phyloP scores from a whole-genome alignment of 1,140 invertebrate species.

The Rhagoletis pomonella region DNA sequence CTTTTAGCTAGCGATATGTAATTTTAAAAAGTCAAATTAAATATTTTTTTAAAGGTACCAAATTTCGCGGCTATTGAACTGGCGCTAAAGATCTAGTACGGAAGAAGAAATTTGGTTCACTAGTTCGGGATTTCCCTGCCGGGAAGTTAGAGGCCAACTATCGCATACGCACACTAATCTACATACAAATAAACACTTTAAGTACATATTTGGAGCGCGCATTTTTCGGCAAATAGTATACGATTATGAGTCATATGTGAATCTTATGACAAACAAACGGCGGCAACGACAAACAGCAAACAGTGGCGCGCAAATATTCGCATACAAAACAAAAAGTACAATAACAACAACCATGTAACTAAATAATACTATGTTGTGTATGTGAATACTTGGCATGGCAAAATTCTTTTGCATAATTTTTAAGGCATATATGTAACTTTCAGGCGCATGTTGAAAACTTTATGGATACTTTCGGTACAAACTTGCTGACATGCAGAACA shows the following conservation, averaged over 20 bases:
- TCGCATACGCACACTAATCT: background rate
- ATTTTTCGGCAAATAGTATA: no score
- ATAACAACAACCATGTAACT: background rate
- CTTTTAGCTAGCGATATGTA: no score
- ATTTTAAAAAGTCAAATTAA: no score
- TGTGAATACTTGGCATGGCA: background rate
- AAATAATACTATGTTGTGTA: background rate
- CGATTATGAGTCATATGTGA: no score
- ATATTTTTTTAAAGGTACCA: no score
- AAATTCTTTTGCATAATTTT: slow-evolving; percentile 44
- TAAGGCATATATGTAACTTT: slow-evolving; percentile 17
- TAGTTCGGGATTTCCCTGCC: no score
- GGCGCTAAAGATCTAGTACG: no score
- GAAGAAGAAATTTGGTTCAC: no score
- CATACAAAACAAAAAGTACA: no score
- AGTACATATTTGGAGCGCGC: no score
- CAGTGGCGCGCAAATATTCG: background rate
- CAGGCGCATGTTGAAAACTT: slow-evolving; percentile 41
- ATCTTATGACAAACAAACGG: background rate
- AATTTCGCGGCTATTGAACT: no score
- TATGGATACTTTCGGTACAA: slow-evolving; percentile 7
- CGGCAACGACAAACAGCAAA: background rate
- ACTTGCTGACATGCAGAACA: background rate
- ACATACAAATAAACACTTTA: background rate
- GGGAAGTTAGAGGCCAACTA: background rate